Evolutionary conservation across 2,113 vertebrate species (phyloP).

Genomic region (pig (Sus scrofa)): T2T-Sscrofa CM000814.6:117086501-117087000

Average conservation of each 20-base stretch:
- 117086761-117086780: fast-evolving
- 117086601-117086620: background rate
- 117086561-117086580: background rate
- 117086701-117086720: too few species aligned
- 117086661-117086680: background rate
- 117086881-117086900: background rate
- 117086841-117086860: background rate
- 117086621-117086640: background rate
- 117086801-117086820: background rate
- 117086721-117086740: background rate
- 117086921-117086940: background rate
- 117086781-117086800: background rate
- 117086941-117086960: background rate
- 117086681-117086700: background rate
- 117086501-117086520: too few species aligned
- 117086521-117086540: background rate
- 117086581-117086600: background rate
- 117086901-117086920: background rate
- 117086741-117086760: background rate
- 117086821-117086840: too few species aligned
- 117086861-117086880: background rate
- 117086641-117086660: background rate
- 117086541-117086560: background rate
- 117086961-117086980: background rate
- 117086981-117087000: background rate